These are phyloP conservation scores for Crenichthys baileyi DNA, from an alignment of 2,797 vertebrate genomes.

Conservation along the genomic window DNA sequence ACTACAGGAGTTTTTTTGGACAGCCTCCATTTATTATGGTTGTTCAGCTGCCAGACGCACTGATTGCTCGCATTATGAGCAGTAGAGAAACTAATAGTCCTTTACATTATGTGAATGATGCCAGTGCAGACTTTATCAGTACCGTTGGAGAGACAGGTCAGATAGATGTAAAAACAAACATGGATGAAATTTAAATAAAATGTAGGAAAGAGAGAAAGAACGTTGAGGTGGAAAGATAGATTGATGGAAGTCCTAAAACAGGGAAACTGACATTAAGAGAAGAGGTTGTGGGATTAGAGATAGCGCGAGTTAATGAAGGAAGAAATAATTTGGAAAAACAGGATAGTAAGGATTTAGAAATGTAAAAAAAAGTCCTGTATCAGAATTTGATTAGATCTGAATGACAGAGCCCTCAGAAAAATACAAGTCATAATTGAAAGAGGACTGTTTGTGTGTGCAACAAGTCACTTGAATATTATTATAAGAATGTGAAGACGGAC, in stretches of 20 bases:
- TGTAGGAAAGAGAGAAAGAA: background rate
- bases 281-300: constrained; percentile 3
- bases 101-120: constrained; percentile 8
- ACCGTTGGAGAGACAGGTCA: background rate
- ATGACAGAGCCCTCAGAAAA: background rate
- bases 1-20: constrained; percentile 14
- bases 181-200: background rate
- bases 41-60: constrained; percentile 8
- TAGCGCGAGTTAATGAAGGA: background rate
- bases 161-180: background rate
- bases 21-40: constrained; percentile 33
- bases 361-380: background rate
- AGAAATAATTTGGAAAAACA: background rate
- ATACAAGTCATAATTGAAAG: background rate
- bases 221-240: background rate
- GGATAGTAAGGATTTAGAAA: background rate
- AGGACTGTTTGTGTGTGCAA: background rate
- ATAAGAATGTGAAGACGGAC: background rate
- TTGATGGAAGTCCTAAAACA: background rate
- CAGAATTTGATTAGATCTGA: background rate
- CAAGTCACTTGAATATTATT: background rate
- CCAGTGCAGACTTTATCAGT: constrained; percentile 9
- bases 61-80: constrained; percentile 46
- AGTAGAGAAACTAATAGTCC: constrained; percentile 37
- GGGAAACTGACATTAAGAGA: background rate